Base-by-base conservation (phyloP, 1,140 invertebrate genomes). In the Cotesia vestalis region DNA sequence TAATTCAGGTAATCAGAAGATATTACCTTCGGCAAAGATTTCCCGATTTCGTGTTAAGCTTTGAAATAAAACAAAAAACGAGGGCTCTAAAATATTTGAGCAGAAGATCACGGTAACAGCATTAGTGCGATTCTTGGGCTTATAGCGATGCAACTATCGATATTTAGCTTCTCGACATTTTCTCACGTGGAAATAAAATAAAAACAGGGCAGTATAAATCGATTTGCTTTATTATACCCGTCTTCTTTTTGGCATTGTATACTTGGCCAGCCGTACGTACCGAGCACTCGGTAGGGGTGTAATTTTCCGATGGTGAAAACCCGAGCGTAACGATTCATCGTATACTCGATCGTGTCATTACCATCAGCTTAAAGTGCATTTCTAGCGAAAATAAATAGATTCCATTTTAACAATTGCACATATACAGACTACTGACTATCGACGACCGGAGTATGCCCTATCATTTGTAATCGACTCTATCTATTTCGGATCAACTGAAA, bases 341-440 rank as follows among this genome's bases (percentile, higher is more conserved):
- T 66, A 36, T 71, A 55, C 53, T 12, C 8, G 27, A 27, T 27
- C 27, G 11, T n/a, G 46, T 66, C 70, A 66, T 72, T 66, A 71
- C 51, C 40, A 63, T 59, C 63, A 40, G 36, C 55, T 40, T 17
- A 72, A 72, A 72, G 70, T 72, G 63, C 70, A 72, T 60, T 72
- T 72, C 70, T 51, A 72, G 63, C 35, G 63, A 66, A 66, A 72
- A 72, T 72, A 72, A 72, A 72, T 72, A 52, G 70, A 72, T 55
- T 27, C 55, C 64, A 66, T 60, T 40, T 34, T n/a, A 11, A 12
- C 36, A 55, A n/a, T 38, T 57, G 60, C 12, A 53, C 14, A 63
- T 8, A 55, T 17, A 46, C 40, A 66, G 69, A 55, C 61, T 40
- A 71, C 46, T 52, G 35, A 17, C 27, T 27, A 27, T 27, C 27